phyloP scores from a whole-genome alignment of 2,888 invertebrate genomes.

The Ischnus inquisitorius region DNA sequence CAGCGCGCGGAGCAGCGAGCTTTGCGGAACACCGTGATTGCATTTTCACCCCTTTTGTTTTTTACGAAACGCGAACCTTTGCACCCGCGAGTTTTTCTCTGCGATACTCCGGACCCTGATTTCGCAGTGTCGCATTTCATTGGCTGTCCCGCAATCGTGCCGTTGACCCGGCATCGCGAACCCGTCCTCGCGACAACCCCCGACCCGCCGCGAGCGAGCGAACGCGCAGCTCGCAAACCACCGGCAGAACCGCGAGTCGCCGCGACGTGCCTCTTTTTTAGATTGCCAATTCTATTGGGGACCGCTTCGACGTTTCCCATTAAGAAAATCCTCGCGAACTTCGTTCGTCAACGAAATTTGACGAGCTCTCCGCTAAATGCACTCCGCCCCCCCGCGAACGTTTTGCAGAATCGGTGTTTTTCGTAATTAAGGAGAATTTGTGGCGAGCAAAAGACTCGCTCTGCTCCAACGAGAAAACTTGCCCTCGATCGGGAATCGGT shows the following conservation, averaged over 20 bases:
- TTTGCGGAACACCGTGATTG: neutral
- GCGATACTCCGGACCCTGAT: slow-evolving; percentile 59
- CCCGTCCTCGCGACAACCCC: slow-evolving; percentile 56
- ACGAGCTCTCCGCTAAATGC: slow-evolving; percentile 26
- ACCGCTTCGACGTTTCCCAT: slow-evolving; percentile 5
- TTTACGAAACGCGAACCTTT: too few relatives aligned
- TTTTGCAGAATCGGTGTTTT: too few relatives aligned
- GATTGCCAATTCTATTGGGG: neutral
- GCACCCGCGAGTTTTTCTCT: too few relatives aligned
- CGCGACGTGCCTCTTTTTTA: neutral
- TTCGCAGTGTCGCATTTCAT: slow-evolving; percentile 73
- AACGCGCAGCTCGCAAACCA: slow-evolving; percentile 8
- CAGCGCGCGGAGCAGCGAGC: too few relatives aligned
- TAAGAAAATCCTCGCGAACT: slow-evolving; percentile 1
- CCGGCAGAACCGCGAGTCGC: neutral
- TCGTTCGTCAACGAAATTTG: slow-evolving; percentile 37
- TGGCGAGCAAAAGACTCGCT: neutral
- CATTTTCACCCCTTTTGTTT: neutral
- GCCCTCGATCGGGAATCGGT: neutral
- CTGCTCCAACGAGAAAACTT: neutral
- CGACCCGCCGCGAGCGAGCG: slow-evolving; percentile 38
- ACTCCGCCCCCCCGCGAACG: neutral
- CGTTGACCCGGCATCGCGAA: slow-evolving; percentile 11
- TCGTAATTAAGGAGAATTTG: too few relatives aligned
- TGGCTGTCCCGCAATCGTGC: slow-evolving; percentile 24